A percentile compares a stretch with the other conserved stretches of the same genome.
Evolutionary conservation across 2,113 vertebrate genomes (phyloP).

Genomic region (Euleptes europaea): DNA sequence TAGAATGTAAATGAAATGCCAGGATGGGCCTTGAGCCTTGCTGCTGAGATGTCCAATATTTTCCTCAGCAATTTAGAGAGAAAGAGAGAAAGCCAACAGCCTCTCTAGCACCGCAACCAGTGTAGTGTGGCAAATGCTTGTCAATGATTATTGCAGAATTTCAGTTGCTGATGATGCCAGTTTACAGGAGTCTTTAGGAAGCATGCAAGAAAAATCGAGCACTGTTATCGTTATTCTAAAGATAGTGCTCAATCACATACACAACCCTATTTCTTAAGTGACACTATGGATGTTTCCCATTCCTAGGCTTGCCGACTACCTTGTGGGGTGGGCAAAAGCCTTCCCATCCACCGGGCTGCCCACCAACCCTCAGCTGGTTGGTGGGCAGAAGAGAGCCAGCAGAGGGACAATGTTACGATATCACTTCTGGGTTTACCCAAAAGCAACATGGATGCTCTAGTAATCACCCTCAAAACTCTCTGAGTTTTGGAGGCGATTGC

Average conservation of each 20-base stretch:
- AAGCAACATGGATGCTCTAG: no score
- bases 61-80: conserved; percentile 21
- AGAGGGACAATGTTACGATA: no score
- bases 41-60: conserved; percentile 34
- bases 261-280: not conserved
- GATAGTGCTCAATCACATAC: conserved; percentile 31
- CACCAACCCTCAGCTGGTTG: no score
- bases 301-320: no score
- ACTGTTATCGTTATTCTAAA: conserved; percentile 34
- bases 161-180: conserved; percentile 7
- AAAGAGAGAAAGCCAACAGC: not conserved
- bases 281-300: no score
- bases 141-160: conserved; percentile 36
- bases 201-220: conserved; percentile 18
- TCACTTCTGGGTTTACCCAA: no score
- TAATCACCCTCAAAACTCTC: no score
- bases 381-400: no score
- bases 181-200: not conserved
- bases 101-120: conserved; percentile 6
- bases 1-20: conserved; percentile 62
- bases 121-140: conserved; percentile 13
- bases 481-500: no score
- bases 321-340: no score
- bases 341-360: no score
- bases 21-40: conserved; percentile 59